These are phyloP conservation scores for Chesias legatella DNA, from an alignment of 2,888 invertebrate species.

Conservation along the genomic window DNA sequence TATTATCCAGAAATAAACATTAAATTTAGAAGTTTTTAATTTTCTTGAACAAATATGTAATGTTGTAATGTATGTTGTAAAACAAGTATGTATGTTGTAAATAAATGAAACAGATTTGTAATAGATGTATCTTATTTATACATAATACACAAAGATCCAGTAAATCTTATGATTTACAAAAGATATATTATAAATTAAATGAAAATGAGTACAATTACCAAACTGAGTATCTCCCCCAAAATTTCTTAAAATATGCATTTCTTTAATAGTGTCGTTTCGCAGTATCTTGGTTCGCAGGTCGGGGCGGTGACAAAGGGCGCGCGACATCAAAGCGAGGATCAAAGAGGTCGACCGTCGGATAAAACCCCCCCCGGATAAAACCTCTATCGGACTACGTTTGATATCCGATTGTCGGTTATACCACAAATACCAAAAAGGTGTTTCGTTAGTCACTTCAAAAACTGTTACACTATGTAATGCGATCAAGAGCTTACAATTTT, in stretches of 20 bases:
- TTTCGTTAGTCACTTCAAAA: slow-evolving; percentile 37
- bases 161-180: too few relatives aligned
- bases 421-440: slow-evolving; percentile 55
- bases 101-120: too few relatives aligned
- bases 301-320: slow-evolving; percentile 54
- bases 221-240: not conserved
- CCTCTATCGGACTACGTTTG: slow-evolving; percentile 56
- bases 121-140: too few relatives aligned
- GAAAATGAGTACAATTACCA: not conserved
- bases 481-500: slow-evolving; percentile 29
- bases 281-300: slow-evolving; percentile 61
- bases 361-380: slow-evolving; percentile 57
- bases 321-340: slow-evolving; percentile 63
- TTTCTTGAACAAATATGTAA: too few relatives aligned
- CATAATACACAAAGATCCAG: too few relatives aligned
- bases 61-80: too few relatives aligned
- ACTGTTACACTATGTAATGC: slow-evolving; percentile 28
- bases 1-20: too few relatives aligned
- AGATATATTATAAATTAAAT: too few relatives aligned
- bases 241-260: slow-evolving; percentile 20
- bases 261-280: slow-evolving; percentile 46
- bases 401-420: slow-evolving; percentile 68
- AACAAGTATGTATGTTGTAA: too few relatives aligned
- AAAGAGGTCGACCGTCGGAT: slow-evolving; percentile 56
- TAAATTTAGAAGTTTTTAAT: too few relatives aligned